Evolutionary conservation across 1,140 invertebrate species (phyloP).

Genomic region (Halictus rubicundus): DNA sequence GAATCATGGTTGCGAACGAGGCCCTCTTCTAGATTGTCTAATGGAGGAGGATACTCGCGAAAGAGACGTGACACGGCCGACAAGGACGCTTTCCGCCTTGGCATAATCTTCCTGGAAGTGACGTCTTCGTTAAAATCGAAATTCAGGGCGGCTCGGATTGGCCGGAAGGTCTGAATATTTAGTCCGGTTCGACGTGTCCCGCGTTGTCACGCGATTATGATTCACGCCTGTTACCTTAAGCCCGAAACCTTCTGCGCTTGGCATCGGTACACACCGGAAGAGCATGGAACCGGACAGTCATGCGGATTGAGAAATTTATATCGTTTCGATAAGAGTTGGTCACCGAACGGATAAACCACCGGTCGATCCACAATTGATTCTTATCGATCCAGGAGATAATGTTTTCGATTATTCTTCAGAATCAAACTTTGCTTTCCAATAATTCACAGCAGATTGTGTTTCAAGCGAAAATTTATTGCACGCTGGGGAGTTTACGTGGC

Average conservation of each 20-base stretch:
- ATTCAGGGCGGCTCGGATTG: background rate
- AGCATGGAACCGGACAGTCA: too few species aligned
- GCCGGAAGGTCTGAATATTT: background rate
- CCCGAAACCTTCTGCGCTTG: background rate
- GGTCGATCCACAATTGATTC: too few species aligned
- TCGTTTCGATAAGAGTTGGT: too few species aligned
- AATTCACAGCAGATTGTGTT: too few species aligned
- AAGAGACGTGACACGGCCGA: background rate
- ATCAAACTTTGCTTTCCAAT: too few species aligned
- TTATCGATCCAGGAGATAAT: too few species aligned
- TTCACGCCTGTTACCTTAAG: background rate
- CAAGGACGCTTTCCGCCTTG: constrained; percentile 1
- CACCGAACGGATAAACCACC: too few species aligned
- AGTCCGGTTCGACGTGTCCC: background rate
- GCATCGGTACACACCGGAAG: background rate
- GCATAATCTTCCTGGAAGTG: background rate
- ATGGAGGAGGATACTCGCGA: background rate
- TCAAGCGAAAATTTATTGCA: too few species aligned
- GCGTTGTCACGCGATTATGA: background rate
- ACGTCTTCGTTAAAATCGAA: constrained; percentile 15
- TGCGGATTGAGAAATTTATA: too few species aligned
- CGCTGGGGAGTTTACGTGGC: too few species aligned
- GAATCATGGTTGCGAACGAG: background rate
- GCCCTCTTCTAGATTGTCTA: background rate
- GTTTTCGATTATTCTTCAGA: too few species aligned